phyloP scores from a whole-genome alignment of 2,888 invertebrate genomes.

The Melanargia galathea region DNA sequence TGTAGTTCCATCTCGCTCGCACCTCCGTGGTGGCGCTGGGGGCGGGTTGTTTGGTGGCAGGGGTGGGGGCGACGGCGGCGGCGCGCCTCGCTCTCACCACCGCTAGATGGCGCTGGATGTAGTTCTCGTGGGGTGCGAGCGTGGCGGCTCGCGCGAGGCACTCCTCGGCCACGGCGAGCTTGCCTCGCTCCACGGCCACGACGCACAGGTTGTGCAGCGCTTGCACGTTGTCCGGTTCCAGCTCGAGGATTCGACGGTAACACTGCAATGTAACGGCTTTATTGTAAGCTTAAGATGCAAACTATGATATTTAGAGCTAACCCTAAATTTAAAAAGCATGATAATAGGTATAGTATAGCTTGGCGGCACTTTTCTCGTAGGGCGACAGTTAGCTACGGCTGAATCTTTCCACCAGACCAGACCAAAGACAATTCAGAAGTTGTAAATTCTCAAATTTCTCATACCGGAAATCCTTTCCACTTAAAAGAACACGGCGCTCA shows the following conservation, averaged over 20 bases:
- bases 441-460: too few relatives aligned
- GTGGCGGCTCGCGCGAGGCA: constrained; percentile 91
- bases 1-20: constrained; percentile 78
- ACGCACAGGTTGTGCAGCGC: constrained; percentile 98
- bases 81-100: constrained; percentile 88
- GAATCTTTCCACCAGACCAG: too few relatives aligned
- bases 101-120: constrained; percentile 93
- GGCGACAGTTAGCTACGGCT: too few relatives aligned
- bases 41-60: constrained; percentile 40
- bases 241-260: constrained; percentile 92
- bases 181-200: constrained; percentile 95
- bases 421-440: too few relatives aligned
- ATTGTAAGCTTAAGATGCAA: neutral
- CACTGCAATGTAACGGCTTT: constrained; percentile 82
- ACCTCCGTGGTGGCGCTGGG: constrained; percentile 53
- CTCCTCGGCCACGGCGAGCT: constrained; percentile 90
- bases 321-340: too few relatives aligned
- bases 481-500: too few relatives aligned
- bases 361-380: too few relatives aligned
- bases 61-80: constrained; percentile 69
- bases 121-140: constrained; percentile 94
- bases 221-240: constrained; percentile 96
- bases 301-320: too few relatives aligned
- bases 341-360: too few relatives aligned
- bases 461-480: too few relatives aligned